Evolutionary conservation across 2,113 vertebrate genomes (phyloP).

Genomic region (human (Homo sapiens)): DNA sequence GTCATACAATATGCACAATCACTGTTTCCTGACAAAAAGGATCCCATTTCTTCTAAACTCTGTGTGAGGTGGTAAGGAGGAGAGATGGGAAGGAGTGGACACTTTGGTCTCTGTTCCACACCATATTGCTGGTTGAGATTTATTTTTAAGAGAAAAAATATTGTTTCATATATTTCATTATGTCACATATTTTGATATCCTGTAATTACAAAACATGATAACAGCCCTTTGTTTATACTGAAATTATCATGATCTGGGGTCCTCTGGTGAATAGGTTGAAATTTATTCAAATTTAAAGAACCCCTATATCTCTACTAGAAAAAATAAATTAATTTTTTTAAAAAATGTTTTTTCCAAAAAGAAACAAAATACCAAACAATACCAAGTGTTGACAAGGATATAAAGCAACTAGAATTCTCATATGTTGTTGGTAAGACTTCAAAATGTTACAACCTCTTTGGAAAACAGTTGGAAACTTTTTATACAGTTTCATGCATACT

Average conservation of each 20-base stretch:
- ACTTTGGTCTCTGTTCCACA: rapidly evolving
- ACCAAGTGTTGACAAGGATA: not conserved
- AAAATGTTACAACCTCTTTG: not conserved
- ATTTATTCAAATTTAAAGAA: not conserved
- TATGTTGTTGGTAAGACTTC: not conserved
- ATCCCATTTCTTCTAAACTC: not conserved
- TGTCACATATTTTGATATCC: not conserved
- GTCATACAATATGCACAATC: not conserved
- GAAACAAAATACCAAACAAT: not conserved
- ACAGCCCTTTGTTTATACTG: not conserved
- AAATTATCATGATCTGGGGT: not conserved
- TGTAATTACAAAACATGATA: not conserved
- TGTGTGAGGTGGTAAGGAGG: too few relatives aligned
- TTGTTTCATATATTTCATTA: not conserved
- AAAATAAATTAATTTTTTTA: not conserved
- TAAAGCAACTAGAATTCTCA: not conserved
- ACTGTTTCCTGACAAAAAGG: not conserved
- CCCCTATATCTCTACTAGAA: not conserved
- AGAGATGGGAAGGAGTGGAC: not conserved
- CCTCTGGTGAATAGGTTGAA: not conserved
- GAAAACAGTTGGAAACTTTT: not conserved
- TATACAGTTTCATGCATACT: not conserved
- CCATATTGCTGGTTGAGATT: not conserved
- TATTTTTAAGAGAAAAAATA: not conserved
- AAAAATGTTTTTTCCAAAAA: not conserved